These are phyloP conservation scores for Heteromormyrus szaboi DNA, from an alignment of 2,797 vertebrate genomes.

Conservation along the genomic window DNA sequence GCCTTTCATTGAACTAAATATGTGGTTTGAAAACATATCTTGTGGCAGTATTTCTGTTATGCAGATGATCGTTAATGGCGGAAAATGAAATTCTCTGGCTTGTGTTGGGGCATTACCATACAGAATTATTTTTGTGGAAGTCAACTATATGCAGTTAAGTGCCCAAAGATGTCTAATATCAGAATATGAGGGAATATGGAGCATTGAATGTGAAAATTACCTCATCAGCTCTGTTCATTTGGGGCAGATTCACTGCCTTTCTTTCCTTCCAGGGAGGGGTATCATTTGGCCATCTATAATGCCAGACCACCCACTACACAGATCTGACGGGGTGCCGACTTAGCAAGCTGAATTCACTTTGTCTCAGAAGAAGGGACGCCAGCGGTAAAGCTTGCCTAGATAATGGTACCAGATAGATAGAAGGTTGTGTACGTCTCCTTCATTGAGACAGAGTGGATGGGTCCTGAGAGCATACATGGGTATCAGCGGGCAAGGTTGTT, in stretches of 20 bases:
- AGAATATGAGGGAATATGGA: background rate
- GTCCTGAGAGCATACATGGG: background rate
- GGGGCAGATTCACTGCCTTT: background rate
- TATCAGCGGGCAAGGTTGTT: background rate
- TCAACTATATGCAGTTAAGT: background rate
- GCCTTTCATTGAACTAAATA: background rate
- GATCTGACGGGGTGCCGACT: background rate
- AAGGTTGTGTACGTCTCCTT: background rate
- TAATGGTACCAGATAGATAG: background rate
- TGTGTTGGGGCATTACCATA: background rate
- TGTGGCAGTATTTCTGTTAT: background rate
- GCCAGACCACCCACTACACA: background rate
- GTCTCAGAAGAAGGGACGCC: background rate
- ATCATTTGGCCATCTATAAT: background rate
- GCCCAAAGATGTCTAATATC: background rate
- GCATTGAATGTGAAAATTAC: background rate
- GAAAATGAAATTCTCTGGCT: background rate
- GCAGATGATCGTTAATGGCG: background rate
- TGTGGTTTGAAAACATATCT: background rate
- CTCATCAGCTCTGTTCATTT: background rate
- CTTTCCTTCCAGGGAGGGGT: background rate
- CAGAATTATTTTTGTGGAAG: background rate
- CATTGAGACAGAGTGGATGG: background rate
- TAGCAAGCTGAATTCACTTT: background rate
- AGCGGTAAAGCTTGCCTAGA: background rate